phyloP scores from a whole-genome alignment of 2,113 vertebrate species.

The Nothocercus julius region DNA sequence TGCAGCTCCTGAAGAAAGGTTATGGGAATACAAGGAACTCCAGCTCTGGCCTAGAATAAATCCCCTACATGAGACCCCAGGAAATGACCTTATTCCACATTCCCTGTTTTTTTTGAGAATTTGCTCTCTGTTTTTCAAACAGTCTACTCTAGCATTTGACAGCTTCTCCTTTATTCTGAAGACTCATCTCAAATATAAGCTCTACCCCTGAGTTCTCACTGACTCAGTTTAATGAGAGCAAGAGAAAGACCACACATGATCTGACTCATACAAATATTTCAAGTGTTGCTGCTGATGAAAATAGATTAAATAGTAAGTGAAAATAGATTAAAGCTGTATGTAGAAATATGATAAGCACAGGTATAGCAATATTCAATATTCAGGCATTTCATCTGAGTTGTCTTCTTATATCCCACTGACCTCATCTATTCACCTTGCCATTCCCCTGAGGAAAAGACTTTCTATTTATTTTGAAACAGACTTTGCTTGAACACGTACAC shows the following conservation, averaged over 20 bases:
- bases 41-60: not conserved
- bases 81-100: not conserved
- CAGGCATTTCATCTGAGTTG: not conserved
- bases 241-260: slow-evolving; percentile 29
- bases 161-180: not conserved
- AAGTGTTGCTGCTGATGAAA: not conserved
- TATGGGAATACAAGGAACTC: not conserved
- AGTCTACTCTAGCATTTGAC: not conserved
- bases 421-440: not conserved
- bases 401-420: not conserved
- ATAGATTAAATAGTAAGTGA: not conserved
- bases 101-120: not conserved
- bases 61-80: not conserved
- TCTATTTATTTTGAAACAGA: not conserved
- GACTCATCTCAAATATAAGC: not conserved
- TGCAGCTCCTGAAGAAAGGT: not conserved
- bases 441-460: not conserved
- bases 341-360: not conserved
- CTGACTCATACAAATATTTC: not conserved
- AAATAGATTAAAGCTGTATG: slow-evolving; percentile 17
- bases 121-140: not conserved
- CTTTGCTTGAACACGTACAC: not conserved
- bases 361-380: not conserved
- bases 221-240: slow-evolving; percentile 22
- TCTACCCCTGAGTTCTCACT: not conserved